Evolutionary conservation across 2,113 vertebrate species (phyloP).

Genomic region (Hystrix brachyura): DNA sequence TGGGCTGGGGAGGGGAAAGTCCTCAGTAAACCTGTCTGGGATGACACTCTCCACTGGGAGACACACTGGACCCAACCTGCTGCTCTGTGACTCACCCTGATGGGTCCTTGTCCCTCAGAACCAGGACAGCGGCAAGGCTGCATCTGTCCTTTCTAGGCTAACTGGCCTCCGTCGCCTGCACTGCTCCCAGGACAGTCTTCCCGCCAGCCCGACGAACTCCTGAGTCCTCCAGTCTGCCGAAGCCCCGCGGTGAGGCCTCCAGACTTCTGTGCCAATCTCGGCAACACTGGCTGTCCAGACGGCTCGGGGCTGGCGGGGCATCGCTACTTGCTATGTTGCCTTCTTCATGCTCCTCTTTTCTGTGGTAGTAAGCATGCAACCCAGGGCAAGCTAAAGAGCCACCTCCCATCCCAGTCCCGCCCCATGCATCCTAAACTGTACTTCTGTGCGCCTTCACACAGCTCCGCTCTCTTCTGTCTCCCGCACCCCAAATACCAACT

Average conservation of each 20-base stretch:
- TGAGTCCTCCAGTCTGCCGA: neutral
- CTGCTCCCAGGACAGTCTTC: neutral
- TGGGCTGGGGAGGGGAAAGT: rapidly evolving
- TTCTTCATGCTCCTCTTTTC: neutral
- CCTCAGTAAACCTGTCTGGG: neutral
- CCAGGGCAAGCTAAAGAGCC: neutral
- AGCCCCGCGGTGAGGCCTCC: neutral
- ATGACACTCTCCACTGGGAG: neutral
- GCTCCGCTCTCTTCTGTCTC: neutral
- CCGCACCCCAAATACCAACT: neutral
- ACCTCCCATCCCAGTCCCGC: too few species aligned
- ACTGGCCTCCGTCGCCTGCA: neutral
- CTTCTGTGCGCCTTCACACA: neutral
- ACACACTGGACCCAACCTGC: neutral
- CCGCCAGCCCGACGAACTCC: neutral
- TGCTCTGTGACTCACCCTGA: too few species aligned
- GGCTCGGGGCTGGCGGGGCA: neutral
- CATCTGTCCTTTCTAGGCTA: neutral
- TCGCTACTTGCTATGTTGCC: too few species aligned
- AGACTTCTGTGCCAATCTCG: neutral
- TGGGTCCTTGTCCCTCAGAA: neutral
- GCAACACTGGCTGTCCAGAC: rapidly evolving
- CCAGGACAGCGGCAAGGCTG: neutral
- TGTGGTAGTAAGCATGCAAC: neutral
- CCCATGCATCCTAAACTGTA: neutral